phyloP scores from a whole-genome alignment of 2,113 vertebrate species.

The Lepisosteus osseus region DNA sequence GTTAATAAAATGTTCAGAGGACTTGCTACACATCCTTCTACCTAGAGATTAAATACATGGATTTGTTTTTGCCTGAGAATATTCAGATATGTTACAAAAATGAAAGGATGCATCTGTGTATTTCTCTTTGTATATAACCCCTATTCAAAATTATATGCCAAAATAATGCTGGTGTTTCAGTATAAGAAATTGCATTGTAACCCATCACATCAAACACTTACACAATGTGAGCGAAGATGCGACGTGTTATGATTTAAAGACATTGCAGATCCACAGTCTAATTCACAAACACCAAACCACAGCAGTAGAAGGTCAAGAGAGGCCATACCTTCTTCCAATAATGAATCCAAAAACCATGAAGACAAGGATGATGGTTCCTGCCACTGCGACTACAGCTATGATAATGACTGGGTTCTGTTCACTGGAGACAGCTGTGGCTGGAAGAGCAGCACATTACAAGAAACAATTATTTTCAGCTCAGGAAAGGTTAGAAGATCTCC shows the following conservation, averaged over 20 bases:
- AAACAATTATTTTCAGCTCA: slow-evolving; percentile 18
- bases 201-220: slow-evolving; percentile 43
- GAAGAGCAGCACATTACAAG: slow-evolving; percentile 32
- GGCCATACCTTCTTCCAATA: slow-evolving; percentile 96
- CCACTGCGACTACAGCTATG: slow-evolving; percentile 96
- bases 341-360: slow-evolving; percentile 99
- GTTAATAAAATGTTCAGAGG: too few species aligned
- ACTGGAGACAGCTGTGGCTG: slow-evolving; percentile 91
- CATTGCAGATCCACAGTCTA: slow-evolving; percentile 53
- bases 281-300: slow-evolving; percentile 70
- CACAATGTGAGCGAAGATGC: slow-evolving; percentile 53
- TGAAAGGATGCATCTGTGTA: too few species aligned
- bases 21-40: too few species aligned
- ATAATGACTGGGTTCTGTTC: slow-evolving; percentile 98
- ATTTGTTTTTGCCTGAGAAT: too few species aligned
- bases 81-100: too few species aligned
- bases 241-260: slow-evolving; percentile 35
- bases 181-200: slow-evolving; percentile 16
- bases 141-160: slow-evolving; percentile 13
- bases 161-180: slow-evolving; percentile 23
- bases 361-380: slow-evolving; percentile 96
- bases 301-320: slow-evolving; percentile 72
- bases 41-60: too few species aligned
- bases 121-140: too few species aligned
- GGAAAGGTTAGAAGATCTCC: too few species aligned